These are phyloP conservation scores for Anolis carolinensis DNA, from an alignment of 2,113 vertebrate species.

Conservation along the genomic window DNA sequence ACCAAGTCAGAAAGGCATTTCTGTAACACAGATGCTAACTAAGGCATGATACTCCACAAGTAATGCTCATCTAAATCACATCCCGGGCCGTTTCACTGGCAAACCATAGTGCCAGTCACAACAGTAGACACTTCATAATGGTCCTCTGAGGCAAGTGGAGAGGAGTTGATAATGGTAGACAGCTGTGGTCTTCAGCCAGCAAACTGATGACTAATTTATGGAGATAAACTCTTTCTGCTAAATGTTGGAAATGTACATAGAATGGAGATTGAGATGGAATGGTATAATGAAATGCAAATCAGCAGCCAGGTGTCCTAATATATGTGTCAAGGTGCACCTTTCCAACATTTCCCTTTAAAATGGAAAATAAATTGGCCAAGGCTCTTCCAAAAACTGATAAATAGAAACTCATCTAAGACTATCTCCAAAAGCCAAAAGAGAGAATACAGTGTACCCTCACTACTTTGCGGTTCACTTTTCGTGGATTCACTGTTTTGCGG, in stretches of 20 bases:
- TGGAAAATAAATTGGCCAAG: too few relatives aligned
- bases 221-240: neutral
- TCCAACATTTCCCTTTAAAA: too few relatives aligned
- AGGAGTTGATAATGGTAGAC: neutral
- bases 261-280: neutral
- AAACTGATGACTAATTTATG: neutral
- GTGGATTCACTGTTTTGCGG: too few relatives aligned
- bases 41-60: neutral
- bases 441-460: too few relatives aligned
- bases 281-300: neutral
- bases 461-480: too few relatives aligned
- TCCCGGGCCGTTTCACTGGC: neutral
- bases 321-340: too few relatives aligned
- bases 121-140: constrained; percentile 19
- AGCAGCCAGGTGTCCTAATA: neutral
- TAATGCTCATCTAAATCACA: neutral
- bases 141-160: neutral
- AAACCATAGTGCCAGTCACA: neutral
- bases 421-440: too few relatives aligned
- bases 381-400: too few relatives aligned
- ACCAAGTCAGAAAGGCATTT: constrained; percentile 47
- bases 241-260: neutral
- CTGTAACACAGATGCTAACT: neutral
- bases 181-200: neutral
- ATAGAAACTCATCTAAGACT: too few relatives aligned